These are phyloP conservation scores for Nasonovia ribisnigri DNA, from an alignment of 2,888 invertebrate genomes.

Conservation along the genomic window DNA sequence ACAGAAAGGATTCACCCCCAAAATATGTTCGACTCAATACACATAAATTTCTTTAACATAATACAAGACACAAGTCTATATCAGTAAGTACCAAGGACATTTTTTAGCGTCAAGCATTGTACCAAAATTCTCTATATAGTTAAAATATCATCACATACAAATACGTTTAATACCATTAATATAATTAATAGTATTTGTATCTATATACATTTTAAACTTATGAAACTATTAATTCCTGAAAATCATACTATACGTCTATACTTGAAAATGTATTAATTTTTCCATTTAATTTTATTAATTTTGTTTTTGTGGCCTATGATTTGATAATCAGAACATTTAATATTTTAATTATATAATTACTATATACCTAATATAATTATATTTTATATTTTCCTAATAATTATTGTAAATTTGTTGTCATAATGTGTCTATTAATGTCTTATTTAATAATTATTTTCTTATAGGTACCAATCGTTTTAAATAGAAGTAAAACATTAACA, in stretches of 20 bases:
- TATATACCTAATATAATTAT: not conserved
- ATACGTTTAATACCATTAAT: slow-evolving; percentile 1
- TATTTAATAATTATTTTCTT: not conserved
- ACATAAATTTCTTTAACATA: slow-evolving; percentile 47
- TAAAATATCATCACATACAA: not conserved
- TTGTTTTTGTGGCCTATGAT: not conserved
- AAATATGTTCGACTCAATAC: not conserved
- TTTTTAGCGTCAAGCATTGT: slow-evolving; percentile 45
- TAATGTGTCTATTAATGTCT: not conserved
- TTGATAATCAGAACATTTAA: not conserved
- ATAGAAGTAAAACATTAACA: not conserved
- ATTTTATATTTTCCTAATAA: not conserved
- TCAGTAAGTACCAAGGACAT: slow-evolving; percentile 40
- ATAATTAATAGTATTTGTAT: too few species aligned
- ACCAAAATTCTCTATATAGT: not conserved
- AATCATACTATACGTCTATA: not conserved
- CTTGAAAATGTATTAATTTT: not conserved
- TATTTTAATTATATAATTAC: not conserved
- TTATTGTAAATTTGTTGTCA: not conserved
- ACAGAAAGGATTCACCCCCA: slow-evolving; percentile 25
- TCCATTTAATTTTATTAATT: not conserved
- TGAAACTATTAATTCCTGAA: not conserved
- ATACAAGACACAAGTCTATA: not conserved
- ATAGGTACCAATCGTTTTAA: not conserved
- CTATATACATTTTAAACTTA: not conserved